These are phyloP conservation scores for Hyposoter dolosus DNA, from an alignment of 2,888 invertebrate genomes.

Conservation along the genomic window DNA sequence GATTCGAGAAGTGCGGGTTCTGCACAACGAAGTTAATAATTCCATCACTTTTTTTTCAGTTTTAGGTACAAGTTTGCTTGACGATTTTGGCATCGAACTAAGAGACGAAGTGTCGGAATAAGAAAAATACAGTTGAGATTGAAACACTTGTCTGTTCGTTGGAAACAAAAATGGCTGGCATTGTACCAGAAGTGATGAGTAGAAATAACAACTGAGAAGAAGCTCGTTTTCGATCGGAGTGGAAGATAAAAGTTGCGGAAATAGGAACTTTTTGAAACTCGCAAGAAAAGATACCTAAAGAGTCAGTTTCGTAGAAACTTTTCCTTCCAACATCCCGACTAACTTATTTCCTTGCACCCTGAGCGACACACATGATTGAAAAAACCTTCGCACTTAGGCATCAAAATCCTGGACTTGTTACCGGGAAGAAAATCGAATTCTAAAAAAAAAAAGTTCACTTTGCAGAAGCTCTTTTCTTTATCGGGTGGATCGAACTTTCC, in stretches of 20 bases:
- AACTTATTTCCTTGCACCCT: neutral
- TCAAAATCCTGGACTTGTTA: neutral
- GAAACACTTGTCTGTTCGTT: neutral
- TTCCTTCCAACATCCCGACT: neutral
- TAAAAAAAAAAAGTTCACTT: neutral
- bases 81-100: neutral
- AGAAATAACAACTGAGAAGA: slow-evolving; percentile 22
- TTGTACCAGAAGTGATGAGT: slow-evolving; percentile 18
- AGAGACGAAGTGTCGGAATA: neutral
- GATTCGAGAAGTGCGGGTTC: neutral
- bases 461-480: neutral
- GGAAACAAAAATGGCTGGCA: slow-evolving; percentile 7
- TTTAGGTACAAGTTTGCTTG: neutral
- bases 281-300: slow-evolving; percentile 14
- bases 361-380: neutral
- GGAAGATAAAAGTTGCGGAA: slow-evolving; percentile 5
- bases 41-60: neutral
- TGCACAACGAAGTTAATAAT: neutral
- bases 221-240: slow-evolving; percentile 1
- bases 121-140: neutral
- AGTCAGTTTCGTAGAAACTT: slow-evolving; percentile 25
- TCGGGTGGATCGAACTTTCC: neutral
- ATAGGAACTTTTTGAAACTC: slow-evolving; percentile 6
- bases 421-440: slow-evolving; percentile 17
- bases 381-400: neutral